phyloP scores from a whole-genome alignment of 2,888 invertebrate species.

The Drosophila nr. medialis region DNA sequence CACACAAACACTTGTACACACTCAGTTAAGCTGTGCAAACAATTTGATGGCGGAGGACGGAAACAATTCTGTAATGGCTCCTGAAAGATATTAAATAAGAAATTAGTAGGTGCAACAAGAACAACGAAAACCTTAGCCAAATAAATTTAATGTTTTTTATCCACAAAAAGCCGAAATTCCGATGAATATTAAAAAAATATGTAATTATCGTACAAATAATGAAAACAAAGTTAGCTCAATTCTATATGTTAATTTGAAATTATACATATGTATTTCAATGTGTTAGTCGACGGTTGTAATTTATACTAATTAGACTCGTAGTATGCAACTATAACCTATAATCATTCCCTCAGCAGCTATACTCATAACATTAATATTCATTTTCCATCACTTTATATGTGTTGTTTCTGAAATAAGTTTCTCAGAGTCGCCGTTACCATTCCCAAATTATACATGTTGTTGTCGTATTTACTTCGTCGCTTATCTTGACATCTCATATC shows the following conservation, averaged over 20 bases:
- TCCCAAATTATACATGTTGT: slow-evolving; percentile 51
- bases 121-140: slow-evolving; percentile 3
- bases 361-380: slow-evolving; percentile 43
- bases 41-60: slow-evolving; percentile 50
- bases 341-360: not conserved
- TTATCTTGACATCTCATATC: slow-evolving; percentile 57
- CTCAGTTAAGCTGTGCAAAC: slow-evolving; percentile 64
- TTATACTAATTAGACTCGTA: not conserved
- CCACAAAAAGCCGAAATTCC: not conserved
- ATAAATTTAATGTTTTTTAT: slow-evolving; percentile 1
- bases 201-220: not conserved
- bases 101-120: slow-evolving; percentile 37
- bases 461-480: slow-evolving; percentile 39
- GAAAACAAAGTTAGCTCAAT: not conserved
- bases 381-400: slow-evolving; percentile 28
- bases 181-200: not conserved
- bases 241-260: not conserved
- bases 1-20: slow-evolving; percentile 2
- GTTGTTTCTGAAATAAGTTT: slow-evolving; percentile 30
- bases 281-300: not conserved
- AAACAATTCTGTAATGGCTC: slow-evolving; percentile 36
- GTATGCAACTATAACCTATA: not conserved
- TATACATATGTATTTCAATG: not conserved
- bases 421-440: not conserved
- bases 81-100: slow-evolving; percentile 36